A percentile compares a stretch with the other conserved stretches of the same genome.
Evolutionary conservation across 2,113 vertebrate species (phyloP).

Genomic region (Syrrhaptes paradoxus): DNA sequence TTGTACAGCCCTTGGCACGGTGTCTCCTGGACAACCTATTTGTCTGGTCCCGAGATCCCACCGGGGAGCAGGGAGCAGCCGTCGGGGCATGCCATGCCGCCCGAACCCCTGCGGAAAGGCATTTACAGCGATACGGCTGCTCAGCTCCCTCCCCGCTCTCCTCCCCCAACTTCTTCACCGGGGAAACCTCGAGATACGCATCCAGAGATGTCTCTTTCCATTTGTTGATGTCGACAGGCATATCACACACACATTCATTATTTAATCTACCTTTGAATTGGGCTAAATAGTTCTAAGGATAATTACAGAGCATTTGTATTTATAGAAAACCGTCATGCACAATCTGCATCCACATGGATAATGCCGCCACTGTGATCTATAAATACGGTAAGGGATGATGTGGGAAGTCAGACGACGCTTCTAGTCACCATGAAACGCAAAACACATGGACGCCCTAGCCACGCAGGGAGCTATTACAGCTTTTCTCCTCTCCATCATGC

Average conservation of each 20-base stretch:
- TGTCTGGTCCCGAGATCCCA: not conserved
- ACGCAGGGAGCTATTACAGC: not conserved
- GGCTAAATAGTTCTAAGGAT: constrained; percentile 67
- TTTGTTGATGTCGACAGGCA: constrained; percentile 53
- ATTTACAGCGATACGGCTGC: not conserved
- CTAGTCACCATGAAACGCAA: not conserved
- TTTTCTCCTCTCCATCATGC: not conserved
- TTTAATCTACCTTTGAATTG: constrained; percentile 72
- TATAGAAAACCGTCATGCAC: constrained; percentile 43
- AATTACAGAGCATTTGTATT: constrained; percentile 67
- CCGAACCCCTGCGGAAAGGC: not conserved
- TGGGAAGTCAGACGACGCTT: not conserved
- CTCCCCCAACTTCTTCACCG: not conserved
- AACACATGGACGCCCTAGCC: not conserved
- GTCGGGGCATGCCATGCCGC: rapidly evolving
- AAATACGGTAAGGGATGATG: constrained; percentile 13
- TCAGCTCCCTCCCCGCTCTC: not conserved
- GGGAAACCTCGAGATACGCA: constrained; percentile 34
- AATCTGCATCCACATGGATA: not conserved
- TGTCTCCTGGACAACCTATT: not conserved
- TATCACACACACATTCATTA: constrained; percentile 63
- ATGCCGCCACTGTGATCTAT: not conserved
- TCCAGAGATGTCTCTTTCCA: constrained; percentile 19
- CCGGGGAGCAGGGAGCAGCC: rapidly evolving
- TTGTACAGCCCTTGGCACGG: not conserved